Conservation (phyloP, 1,140 invertebrate species). For the Macrobrachium rosenbergii region DNA sequence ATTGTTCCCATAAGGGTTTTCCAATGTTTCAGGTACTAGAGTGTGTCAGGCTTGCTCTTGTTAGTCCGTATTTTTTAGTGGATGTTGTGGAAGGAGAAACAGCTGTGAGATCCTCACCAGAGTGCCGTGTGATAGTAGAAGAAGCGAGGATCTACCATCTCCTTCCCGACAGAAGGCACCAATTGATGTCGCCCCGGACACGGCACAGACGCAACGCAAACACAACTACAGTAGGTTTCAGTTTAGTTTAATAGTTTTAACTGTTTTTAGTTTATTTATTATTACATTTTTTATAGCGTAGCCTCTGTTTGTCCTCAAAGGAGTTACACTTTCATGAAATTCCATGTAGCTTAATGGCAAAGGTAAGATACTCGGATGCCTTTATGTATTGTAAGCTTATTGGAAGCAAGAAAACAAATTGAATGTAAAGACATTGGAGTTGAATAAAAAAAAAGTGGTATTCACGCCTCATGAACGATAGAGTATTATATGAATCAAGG, state of each 20-base stretch:
- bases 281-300: too few species aligned
- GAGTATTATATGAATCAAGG: too few species aligned
- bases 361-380: too few species aligned
- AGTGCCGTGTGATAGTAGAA: slow-evolving; percentile 72
- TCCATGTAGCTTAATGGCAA: too few species aligned
- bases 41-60: slow-evolving; percentile 74
- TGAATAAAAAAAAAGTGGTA: too few species aligned
- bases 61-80: slow-evolving; percentile 76
- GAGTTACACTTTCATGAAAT: too few species aligned
- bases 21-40: slow-evolving; percentile 71
- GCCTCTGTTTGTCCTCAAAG: neutral
- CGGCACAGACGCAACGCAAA: slow-evolving; percentile 47
- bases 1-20: neutral
- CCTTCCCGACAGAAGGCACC: slow-evolving; percentile 70
- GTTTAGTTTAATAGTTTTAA: too few species aligned
- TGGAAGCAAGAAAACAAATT: too few species aligned
- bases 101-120: slow-evolving; percentile 69
- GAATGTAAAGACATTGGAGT: too few species aligned
- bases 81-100: slow-evolving; percentile 73
- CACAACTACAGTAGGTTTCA: slow-evolving; percentile 40
- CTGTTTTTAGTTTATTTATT: too few species aligned
- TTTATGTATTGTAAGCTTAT: too few species aligned
- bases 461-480: too few species aligned
- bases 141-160: slow-evolving; percentile 74
- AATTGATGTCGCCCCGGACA: slow-evolving; percentile 41